Percentiles rank a stretch among this genome's conserved stretches.
These are phyloP conservation scores for Helicolenus hilgendorfi DNA, from an alignment of 2,797 vertebrate genomes.

Conservation along the genomic window DNA sequence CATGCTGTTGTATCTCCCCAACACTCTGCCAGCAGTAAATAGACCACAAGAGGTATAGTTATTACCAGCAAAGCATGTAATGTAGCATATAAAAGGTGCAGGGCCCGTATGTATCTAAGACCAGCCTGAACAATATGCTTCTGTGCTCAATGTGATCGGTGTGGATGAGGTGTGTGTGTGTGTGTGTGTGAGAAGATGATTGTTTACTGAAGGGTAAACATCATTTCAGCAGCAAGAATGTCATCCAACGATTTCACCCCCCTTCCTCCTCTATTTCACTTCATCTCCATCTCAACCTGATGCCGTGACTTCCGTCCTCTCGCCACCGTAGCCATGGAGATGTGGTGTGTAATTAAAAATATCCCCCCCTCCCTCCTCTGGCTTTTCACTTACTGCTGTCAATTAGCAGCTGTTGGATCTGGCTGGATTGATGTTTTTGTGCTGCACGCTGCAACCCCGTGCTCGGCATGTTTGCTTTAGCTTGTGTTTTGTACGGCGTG, in stretches of 20 bases:
- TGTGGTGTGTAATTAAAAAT: conserved; percentile 86
- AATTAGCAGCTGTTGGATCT: conserved; percentile 80
- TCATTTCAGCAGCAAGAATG: conserved; percentile 54
- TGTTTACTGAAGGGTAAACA: conserved; percentile 78
- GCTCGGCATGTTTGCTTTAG: conserved; percentile 21
- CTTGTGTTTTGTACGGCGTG: not conserved
- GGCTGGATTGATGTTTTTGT: conserved; percentile 44
- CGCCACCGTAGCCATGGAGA: conserved; percentile 70
- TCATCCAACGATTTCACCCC: conserved; percentile 24
- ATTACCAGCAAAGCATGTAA: conserved; percentile 60
- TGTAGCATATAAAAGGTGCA: conserved; percentile 28
- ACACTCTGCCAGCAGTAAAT: conserved; percentile 48
- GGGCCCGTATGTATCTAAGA: conserved; percentile 7
- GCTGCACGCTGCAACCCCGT: conserved; percentile 16
- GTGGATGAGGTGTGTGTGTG: not conserved
- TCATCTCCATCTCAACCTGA: conserved; percentile 67
- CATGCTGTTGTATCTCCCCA: conserved; percentile 46
- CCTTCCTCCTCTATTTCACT: conserved; percentile 28
- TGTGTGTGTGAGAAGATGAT: conserved; percentile 57
- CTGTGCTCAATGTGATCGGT: conserved; percentile 16
- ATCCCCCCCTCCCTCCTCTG: conserved; percentile 69
- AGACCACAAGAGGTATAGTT: conserved; percentile 33
- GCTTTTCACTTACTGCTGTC: conserved; percentile 84
- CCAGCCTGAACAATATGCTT: conserved; percentile 51
- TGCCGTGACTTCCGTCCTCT: conserved; percentile 56